Evolutionary conservation across 1,140 invertebrate genomes (phyloP).

Genomic region (Bicyclus anynana): DNA sequence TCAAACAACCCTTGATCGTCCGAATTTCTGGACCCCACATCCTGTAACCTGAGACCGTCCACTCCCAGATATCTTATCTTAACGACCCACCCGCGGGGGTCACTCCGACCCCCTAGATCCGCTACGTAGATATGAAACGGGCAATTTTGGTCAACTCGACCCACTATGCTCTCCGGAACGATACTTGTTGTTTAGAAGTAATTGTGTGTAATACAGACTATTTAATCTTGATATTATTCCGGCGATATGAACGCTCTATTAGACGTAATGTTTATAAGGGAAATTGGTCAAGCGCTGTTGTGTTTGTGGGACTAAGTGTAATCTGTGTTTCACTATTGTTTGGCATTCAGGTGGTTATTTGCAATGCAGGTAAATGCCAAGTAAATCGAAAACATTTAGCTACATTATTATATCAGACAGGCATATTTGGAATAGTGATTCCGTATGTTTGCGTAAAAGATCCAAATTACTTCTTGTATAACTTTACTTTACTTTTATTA

Average conservation of each 20-base stretch:
- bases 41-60: slow-evolving; percentile 35
- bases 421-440: too few relatives aligned
- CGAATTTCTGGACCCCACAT: slow-evolving; percentile 28
- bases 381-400: too few relatives aligned
- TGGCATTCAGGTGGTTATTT: background rate
- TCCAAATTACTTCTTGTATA: too few relatives aligned
- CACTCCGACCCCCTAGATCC: slow-evolving; percentile 27
- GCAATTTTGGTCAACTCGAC: slow-evolving; percentile 32
- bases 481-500: too few relatives aligned
- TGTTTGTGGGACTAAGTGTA: background rate
- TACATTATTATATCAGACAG: too few relatives aligned
- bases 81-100: slow-evolving; percentile 34
- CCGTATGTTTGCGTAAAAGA: too few relatives aligned
- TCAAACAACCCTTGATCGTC: slow-evolving; percentile 33
- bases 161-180: slow-evolving; percentile 26
- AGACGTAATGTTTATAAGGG: slow-evolving; percentile 17
- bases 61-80: slow-evolving; percentile 36
- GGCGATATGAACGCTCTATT: slow-evolving; percentile 17
- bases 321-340: background rate
- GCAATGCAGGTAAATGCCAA: too few relatives aligned
- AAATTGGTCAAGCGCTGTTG: slow-evolving; percentile 12
- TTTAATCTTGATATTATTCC: slow-evolving; percentile 30
- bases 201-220: slow-evolving; percentile 33
- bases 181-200: slow-evolving; percentile 30
- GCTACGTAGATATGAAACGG: slow-evolving; percentile 27